These are phyloP conservation scores for Lithobates sylvaticus DNA, from an alignment of 2,797 vertebrate genomes.

Conservation along the genomic window DNA sequence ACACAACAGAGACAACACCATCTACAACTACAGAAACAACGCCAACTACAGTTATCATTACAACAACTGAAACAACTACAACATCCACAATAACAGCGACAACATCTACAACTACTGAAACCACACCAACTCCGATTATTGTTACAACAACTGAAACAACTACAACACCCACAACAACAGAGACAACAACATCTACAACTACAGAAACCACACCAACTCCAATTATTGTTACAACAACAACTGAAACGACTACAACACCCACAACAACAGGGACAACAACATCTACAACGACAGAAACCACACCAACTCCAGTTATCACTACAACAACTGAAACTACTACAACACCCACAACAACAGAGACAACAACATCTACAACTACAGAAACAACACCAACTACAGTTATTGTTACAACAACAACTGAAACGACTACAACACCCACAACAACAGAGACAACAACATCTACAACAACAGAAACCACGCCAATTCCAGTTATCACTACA, in stretches of 20 bases:
- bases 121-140: too few species aligned
- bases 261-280: background rate
- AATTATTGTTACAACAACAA: background rate
- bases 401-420: background rate
- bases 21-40: background rate
- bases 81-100: background rate
- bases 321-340: background rate
- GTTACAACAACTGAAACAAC: too few species aligned
- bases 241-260: background rate
- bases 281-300: background rate
- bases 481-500: background rate
- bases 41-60: background rate
- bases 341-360: background rate
- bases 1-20: background rate
- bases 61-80: background rate
- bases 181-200: background rate
- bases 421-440: too few species aligned
- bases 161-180: too few species aligned
- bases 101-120: background rate
- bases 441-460: background rate
- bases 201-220: background rate
- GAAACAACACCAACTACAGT: background rate
- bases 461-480: background rate
- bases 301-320: rapidly evolving
- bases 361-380: background rate